Conservation (phyloP, 2,797 vertebrate species). For the Galagoides demidoff region DNA sequence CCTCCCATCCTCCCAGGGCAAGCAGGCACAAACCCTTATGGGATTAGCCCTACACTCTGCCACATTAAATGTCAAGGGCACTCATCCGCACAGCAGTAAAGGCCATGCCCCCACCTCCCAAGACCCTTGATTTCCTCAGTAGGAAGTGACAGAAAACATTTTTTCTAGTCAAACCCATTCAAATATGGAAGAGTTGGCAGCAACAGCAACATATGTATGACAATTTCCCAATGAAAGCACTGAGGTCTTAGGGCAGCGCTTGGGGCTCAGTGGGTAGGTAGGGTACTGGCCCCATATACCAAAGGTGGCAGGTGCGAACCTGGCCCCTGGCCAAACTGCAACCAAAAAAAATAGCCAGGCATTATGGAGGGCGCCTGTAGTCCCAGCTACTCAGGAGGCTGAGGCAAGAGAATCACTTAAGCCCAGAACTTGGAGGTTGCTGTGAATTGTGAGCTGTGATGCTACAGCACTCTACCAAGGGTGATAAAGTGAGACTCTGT, state of each 20-base stretch:
- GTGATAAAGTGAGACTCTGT: too few species aligned
- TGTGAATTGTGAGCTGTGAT: too few species aligned
- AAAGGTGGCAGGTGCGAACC: too few species aligned
- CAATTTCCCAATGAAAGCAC: neutral
- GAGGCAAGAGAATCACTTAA: too few species aligned
- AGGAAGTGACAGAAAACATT: neutral
- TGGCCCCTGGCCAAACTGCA: too few species aligned
- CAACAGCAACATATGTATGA: neutral
- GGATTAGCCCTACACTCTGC: fast-evolving
- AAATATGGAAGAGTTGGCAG: neutral
- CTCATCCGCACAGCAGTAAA: neutral
- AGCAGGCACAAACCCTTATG: neutral
- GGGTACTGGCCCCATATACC: too few species aligned
- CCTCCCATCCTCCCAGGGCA: neutral
- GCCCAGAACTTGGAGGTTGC: too few species aligned
- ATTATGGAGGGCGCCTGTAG: too few species aligned
- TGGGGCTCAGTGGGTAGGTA: too few species aligned
- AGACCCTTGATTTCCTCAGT: neutral
- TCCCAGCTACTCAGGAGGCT: too few species aligned
- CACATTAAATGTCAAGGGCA: fast-evolving
- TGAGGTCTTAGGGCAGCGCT: neutral
- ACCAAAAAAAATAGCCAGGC: too few species aligned
- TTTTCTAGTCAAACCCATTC: neutral
- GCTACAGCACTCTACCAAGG: too few species aligned
- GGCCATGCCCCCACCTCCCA: fast-evolving